Percentiles rank a stretch among this genome's conserved stretches.
Conservation (phyloP, 2,113 vertebrate species). For the Scophthalmus maximus region DNA sequence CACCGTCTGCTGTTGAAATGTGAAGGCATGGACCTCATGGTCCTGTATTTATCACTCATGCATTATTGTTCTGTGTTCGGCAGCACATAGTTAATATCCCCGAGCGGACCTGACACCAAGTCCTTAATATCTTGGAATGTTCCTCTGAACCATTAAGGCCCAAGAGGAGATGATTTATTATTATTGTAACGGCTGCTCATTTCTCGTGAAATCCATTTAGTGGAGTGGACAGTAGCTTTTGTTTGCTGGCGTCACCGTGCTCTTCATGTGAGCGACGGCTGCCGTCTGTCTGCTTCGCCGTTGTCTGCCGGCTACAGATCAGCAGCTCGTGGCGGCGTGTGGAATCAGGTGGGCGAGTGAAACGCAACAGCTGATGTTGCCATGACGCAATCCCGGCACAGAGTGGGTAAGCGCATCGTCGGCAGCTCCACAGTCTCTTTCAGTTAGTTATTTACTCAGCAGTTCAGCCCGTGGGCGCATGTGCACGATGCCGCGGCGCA, state of each 20-base stretch:
- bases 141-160: no score
- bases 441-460: conserved; percentile 57
- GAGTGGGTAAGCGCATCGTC: conserved; percentile 55
- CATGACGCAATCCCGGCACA: conserved; percentile 67
- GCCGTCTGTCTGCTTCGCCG: conserved; percentile 39
- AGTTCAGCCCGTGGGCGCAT: conserved; percentile 37
- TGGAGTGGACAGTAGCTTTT: no score
- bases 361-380: conserved; percentile 67
- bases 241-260: conserved; percentile 9
- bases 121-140: no score
- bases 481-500: conserved; percentile 21
- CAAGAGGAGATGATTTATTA: no score
- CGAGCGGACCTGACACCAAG: no score
- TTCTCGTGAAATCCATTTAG: no score
- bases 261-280: neutral
- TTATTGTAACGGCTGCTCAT: no score
- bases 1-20: no score
- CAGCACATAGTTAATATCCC: no score
- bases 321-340: conserved; percentile 31
- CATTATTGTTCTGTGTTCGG: no score
- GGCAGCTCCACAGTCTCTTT: conserved; percentile 31
- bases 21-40: no score
- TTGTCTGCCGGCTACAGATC: conserved; percentile 43
- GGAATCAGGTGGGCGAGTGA: conserved; percentile 49
- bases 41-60: no score